phyloP scores from a whole-genome alignment of 2,113 vertebrate genomes.

The Ranitomeya variabilis region DNA sequence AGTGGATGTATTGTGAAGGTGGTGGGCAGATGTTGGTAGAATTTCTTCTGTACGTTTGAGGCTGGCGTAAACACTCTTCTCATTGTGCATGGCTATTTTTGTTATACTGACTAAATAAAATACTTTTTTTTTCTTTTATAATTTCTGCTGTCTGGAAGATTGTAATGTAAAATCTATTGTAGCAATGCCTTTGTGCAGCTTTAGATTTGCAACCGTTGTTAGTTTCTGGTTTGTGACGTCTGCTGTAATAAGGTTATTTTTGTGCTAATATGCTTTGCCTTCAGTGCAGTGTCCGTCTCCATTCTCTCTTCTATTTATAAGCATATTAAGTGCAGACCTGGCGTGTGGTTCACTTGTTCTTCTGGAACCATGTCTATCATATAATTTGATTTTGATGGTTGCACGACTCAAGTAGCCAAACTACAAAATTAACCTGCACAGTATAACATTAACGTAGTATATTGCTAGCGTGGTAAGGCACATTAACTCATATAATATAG shows the following conservation, averaged over 20 bases:
- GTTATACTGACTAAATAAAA: not conserved
- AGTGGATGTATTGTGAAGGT: no score
- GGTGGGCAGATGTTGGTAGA: no score
- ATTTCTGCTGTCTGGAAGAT: not conserved
- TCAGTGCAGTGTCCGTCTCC: not conserved
- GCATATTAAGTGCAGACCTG: not conserved
- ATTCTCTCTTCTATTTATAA: conserved; percentile 6
- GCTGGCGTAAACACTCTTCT: no score
- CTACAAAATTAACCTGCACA: not conserved
- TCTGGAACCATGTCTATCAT: not conserved
- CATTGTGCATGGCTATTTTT: no score
- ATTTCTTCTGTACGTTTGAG: no score
- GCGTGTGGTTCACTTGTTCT: not conserved
- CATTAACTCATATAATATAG: conserved; percentile 15
- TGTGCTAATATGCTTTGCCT: not conserved
- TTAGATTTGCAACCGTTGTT: not conserved
- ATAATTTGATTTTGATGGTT: not conserved
- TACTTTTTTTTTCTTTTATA: not conserved
- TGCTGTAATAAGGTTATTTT: not conserved
- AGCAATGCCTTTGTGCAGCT: not conserved
- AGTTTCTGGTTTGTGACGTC: not conserved
- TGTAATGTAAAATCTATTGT: not conserved
- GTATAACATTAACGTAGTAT: not conserved
- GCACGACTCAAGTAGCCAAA: not conserved
- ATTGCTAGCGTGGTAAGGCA: not conserved